Evolutionary conservation across 2,797 vertebrate species (phyloP).

Genomic region (Nasua narica): DNA sequence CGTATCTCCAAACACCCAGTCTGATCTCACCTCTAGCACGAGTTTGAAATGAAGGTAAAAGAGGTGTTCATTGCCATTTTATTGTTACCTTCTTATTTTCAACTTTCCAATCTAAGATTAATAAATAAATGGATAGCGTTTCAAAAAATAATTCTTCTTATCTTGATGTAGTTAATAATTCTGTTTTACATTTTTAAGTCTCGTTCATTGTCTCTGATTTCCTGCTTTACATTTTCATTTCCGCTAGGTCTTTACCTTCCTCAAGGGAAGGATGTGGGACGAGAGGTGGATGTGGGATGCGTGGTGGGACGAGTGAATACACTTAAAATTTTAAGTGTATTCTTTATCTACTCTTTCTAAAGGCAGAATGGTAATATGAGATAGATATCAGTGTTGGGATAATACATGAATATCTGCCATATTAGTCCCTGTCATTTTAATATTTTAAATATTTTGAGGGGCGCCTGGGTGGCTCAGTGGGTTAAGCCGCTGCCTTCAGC

Average conservation of each 20-base stretch:
- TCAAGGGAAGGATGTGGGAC: not conserved
- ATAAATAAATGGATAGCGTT: not conserved
- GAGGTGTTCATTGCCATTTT: not conserved
- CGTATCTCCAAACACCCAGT: not conserved
- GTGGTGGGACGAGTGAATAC: too few relatives aligned
- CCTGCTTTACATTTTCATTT: not conserved
- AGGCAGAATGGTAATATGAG: not conserved
- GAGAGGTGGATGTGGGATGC: too few relatives aligned
- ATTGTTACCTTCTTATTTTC: slow-evolving; percentile 8
- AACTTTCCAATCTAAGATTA: not conserved
- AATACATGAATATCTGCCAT: not conserved
- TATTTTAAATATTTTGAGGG: not conserved
- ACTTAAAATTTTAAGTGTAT: not conserved
- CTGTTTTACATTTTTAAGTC: slow-evolving; percentile 5
- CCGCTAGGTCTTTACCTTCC: not conserved
- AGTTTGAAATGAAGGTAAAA: slow-evolving; percentile 8
- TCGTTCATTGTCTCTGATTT: slow-evolving; percentile 5
- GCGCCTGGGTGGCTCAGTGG: too few relatives aligned
- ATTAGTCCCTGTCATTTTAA: not conserved
- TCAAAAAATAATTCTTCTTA: not conserved
- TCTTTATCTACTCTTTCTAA: not conserved
- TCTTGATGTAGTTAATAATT: not conserved
- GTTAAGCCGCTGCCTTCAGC: too few relatives aligned
- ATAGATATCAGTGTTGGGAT: not conserved
- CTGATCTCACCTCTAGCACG: slow-evolving; percentile 14